Conservation (phyloP, 2,113 vertebrate species). For the Apteryx owenii region DNA sequence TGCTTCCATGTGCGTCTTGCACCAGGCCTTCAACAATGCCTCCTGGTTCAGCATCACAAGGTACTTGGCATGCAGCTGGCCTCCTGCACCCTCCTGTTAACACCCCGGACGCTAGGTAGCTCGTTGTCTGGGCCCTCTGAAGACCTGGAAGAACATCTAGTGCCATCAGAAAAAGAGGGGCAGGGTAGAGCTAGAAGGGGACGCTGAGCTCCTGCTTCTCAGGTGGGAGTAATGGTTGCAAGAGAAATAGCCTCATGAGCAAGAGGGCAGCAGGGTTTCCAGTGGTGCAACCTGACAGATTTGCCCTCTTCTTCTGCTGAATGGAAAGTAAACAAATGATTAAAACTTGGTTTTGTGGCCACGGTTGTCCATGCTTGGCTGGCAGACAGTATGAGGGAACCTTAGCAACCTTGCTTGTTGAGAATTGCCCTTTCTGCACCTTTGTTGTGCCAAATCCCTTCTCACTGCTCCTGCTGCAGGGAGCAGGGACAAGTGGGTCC, state of each 20-base stretch:
- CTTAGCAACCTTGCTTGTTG: not conserved
- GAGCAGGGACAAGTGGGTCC: not conserved
- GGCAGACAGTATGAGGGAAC: not conserved
- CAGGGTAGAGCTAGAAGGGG: not conserved
- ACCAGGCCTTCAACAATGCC: not conserved
- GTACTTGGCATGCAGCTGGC: not conserved
- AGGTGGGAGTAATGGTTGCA: rapidly evolving
- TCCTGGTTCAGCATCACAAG: not conserved
- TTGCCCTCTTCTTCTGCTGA: not conserved
- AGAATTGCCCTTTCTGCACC: not conserved
- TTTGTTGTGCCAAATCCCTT: not conserved
- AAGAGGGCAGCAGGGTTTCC: rapidly evolving
- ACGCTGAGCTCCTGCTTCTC: not conserved
- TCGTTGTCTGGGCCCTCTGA: rapidly evolving
- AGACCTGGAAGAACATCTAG: not conserved
- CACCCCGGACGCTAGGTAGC: not conserved
- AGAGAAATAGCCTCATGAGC: not conserved
- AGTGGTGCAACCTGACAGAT: not conserved
- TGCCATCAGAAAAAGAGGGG: not conserved
- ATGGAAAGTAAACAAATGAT: not conserved
- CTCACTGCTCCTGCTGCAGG: not conserved
- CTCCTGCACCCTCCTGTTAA: not conserved
- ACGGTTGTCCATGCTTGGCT: not conserved
- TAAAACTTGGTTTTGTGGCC: not conserved
- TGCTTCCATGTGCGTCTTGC: not conserved